phyloP scores from a whole-genome alignment of 2,113 vertebrate genomes.

The Rhagologus leucostigma region DNA sequence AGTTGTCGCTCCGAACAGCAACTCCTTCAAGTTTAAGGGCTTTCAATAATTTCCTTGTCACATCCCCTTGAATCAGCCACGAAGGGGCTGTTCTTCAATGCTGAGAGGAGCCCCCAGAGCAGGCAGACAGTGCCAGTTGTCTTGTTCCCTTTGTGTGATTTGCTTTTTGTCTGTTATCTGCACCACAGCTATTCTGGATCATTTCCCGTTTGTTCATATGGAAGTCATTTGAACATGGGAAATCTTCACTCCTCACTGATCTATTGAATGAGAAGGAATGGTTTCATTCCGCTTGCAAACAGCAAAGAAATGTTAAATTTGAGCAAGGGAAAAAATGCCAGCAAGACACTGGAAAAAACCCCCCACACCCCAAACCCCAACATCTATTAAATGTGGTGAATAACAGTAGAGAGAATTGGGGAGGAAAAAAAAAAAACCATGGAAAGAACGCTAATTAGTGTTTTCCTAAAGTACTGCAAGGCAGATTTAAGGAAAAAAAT shows the following conservation, averaged over 20 bases:
- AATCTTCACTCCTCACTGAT: neutral
- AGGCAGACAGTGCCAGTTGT: neutral
- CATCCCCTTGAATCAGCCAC: neutral
- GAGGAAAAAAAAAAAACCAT: neutral
- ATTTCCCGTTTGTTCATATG: neutral
- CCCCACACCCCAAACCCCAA: neutral
- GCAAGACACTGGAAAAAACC: neutral
- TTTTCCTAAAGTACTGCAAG: neutral
- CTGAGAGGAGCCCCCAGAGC: neutral
- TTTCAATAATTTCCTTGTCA: neutral
- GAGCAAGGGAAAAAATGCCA: neutral
- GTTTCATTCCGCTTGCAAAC: neutral
- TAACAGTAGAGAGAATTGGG: neutral
- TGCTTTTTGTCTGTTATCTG: neutral
- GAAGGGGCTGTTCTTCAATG: neutral
- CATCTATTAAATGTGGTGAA: neutral
- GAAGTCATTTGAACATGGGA: neutral
- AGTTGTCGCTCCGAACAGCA: no score
- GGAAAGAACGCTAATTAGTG: neutral
- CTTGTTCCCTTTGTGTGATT: neutral
- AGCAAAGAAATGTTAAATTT: neutral
- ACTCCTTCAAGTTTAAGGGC: neutral
- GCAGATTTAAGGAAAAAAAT: neutral
- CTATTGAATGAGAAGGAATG: neutral
- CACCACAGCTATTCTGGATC: neutral